Evolutionary conservation across 2,888 invertebrate species (phyloP).

Genomic region (Drosophila infuscata): DNA sequence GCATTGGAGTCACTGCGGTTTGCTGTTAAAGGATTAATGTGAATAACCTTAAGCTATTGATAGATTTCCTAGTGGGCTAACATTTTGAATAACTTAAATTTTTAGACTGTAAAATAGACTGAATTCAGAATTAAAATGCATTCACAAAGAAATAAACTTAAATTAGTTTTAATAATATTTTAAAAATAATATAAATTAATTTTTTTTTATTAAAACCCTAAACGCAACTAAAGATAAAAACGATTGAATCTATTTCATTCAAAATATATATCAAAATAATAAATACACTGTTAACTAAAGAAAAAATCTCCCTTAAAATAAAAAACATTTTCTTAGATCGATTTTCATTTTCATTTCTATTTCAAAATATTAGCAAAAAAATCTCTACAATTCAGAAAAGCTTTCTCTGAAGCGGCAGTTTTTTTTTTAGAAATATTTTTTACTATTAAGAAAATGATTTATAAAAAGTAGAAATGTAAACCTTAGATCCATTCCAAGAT

Average conservation of each 20-base stretch:
- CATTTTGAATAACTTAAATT: background rate
- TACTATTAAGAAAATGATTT: background rate
- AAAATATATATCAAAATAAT: background rate
- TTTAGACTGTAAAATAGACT: background rate
- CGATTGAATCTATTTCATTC: background rate
- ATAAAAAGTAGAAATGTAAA: background rate
- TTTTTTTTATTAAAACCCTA: background rate
- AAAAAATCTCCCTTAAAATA: background rate
- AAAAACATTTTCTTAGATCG: background rate
- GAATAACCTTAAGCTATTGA: conserved; percentile 29
- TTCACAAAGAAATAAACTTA: background rate
- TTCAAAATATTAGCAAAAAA: background rate
- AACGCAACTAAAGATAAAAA: background rate
- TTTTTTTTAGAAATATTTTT: too few species aligned
- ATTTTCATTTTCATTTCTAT: background rate
- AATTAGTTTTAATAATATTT: background rate
- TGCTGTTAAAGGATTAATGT: conserved; percentile 3
- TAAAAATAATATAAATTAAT: background rate
- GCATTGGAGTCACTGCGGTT: conserved; percentile 29
- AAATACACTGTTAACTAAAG: background rate
- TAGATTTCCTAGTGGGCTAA: background rate
- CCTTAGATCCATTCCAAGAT: too few species aligned
- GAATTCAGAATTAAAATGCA: background rate
- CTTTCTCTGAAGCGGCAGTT: too few species aligned
- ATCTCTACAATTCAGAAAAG: too few species aligned